phyloP scores from a whole-genome alignment of 37 sponge, comb jelly and placozoan genomes.

The Amphimedon queenslandica region DNA sequence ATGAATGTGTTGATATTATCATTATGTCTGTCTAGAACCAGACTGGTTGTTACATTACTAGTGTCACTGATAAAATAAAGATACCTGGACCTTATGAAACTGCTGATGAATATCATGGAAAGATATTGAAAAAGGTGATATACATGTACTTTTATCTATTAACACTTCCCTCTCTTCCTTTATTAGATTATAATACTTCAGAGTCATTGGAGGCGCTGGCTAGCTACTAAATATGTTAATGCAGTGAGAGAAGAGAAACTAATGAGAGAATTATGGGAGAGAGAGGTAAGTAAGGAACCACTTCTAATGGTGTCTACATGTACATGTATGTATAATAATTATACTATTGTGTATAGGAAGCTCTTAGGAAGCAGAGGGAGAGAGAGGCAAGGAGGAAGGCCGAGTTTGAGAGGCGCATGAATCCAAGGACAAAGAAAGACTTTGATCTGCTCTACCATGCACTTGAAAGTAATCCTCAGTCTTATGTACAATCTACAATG shows the following conservation, averaged over 20 bases:
- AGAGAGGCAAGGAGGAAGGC: constrained; percentile 57
- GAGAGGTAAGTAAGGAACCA: constrained; percentile 28
- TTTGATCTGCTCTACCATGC: constrained; percentile 92
- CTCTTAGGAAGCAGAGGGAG: constrained; percentile 54
- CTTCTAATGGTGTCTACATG: background rate
- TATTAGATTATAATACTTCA: constrained; percentile 80
- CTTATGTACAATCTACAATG: no score
- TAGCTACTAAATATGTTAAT: constrained; percentile 65
- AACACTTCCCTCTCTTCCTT: background rate
- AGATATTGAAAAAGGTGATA: constrained; percentile 62
- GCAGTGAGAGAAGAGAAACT: constrained; percentile 47
- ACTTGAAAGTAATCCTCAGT: constrained; percentile 64
- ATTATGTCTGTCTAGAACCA: constrained; percentile 54
- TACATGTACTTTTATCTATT: background rate
- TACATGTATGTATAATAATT: background rate
- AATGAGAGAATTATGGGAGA: constrained; percentile 63
- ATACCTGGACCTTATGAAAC: constrained; percentile 68
- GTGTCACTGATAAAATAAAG: constrained; percentile 41
- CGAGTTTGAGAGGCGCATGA: constrained; percentile 86
- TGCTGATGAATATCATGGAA: constrained; percentile 75
- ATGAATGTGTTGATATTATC: background rate
- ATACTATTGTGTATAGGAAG: constrained; percentile 10
- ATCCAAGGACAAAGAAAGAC: constrained; percentile 87
- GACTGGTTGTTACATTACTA: constrained; percentile 67
- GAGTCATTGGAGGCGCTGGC: constrained; percentile 79